Conservation (phyloP, 2,113 vertebrate species). For the Leucopsar rothschildi region DNA sequence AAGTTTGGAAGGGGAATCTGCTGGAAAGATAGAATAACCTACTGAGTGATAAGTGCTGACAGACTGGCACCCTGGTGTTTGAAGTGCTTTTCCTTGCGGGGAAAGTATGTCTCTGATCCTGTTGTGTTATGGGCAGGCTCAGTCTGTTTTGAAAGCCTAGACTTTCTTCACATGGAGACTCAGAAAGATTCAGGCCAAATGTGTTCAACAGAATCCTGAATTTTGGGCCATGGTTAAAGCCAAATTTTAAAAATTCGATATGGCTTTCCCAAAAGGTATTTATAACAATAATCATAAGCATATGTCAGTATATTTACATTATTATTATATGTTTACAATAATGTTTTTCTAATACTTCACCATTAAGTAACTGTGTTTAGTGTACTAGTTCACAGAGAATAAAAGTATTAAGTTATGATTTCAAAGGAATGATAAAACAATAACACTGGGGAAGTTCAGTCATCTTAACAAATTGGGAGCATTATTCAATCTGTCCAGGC, state of each 20-base stretch:
- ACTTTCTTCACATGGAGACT: neutral
- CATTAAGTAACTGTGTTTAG: neutral
- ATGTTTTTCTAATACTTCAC: slow-evolving; percentile 14
- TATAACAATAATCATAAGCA: slow-evolving; percentile 3
- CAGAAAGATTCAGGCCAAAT: neutral
- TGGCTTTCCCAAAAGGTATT: neutral
- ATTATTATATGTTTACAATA: neutral
- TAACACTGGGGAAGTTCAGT: neutral
- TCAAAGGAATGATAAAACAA: slow-evolving; percentile 17
- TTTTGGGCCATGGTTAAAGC: neutral
- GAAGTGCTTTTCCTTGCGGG: slow-evolving; percentile 11
- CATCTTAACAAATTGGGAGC: slow-evolving; percentile 21
- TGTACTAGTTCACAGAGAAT: neutral
- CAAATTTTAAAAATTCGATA: neutral
- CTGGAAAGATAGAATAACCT: slow-evolving; percentile 7
- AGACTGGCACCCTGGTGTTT: slow-evolving; percentile 48
- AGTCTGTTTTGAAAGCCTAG: slow-evolving; percentile 14
- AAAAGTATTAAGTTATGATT: slow-evolving; percentile 17
- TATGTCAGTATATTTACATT: neutral
- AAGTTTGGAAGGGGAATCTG: slow-evolving; percentile 44
- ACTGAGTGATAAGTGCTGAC: slow-evolving; percentile 58
- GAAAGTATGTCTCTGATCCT: slow-evolving; percentile 34
- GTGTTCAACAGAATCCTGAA: slow-evolving; percentile 4
- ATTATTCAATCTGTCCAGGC: slow-evolving; percentile 39
- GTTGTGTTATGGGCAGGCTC: slow-evolving; percentile 17